These are phyloP conservation scores for Podargus strigoides DNA, from an alignment of 2,797 vertebrate genomes.

Conservation along the genomic window DNA sequence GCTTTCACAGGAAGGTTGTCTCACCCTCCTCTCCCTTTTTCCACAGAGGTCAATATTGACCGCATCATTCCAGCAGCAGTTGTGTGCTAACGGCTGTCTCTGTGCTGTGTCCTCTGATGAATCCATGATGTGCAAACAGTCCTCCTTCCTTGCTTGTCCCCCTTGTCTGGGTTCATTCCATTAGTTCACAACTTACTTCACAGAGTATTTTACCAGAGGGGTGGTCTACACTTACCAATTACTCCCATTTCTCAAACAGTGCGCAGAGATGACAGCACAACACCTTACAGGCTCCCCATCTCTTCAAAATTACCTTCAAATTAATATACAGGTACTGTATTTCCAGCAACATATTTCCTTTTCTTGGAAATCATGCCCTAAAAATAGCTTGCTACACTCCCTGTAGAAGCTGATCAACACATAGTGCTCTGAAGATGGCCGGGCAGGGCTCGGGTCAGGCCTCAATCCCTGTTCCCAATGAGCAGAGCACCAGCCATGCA, in stretches of 20 bases:
- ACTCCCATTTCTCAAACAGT: neutral
- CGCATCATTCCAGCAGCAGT: neutral
- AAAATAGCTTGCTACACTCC: neutral
- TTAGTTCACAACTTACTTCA: neutral
- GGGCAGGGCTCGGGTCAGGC: neutral
- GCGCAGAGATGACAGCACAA: neutral
- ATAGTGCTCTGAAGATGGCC: neutral
- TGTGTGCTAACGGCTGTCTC: neutral
- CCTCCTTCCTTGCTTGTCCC: neutral
- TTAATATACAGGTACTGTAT: neutral
- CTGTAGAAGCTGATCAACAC: neutral
- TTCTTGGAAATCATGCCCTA: neutral
- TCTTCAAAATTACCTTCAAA: neutral
- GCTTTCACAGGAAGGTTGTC: neutral
- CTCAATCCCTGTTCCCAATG: rapidly evolving
- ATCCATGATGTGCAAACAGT: neutral
- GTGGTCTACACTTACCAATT: neutral
- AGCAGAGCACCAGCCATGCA: neutral
- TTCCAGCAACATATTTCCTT: neutral
- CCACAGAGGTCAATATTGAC: neutral
- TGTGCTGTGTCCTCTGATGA: neutral
- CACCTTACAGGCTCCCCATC: rapidly evolving
- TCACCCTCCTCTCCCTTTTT: neutral
- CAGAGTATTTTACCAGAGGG: neutral
- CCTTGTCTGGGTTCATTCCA: neutral